phyloP scores from a whole-genome alignment of 2,888 invertebrate genomes.

The Tricholauxania praeusta region DNA sequence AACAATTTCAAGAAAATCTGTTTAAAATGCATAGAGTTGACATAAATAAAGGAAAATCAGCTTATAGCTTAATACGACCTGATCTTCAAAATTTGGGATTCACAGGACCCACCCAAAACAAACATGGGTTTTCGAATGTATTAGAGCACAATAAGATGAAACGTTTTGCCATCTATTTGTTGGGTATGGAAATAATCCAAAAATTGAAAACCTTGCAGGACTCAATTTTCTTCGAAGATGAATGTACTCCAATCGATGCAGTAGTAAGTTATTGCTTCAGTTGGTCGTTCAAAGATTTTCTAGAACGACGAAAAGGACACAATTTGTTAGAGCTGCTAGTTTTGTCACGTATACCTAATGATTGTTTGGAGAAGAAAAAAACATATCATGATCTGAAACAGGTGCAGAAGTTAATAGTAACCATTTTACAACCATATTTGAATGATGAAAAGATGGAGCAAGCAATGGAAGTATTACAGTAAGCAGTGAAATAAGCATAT shows the following conservation, averaged over 20 bases:
- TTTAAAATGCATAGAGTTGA: too few species aligned
- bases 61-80: too few species aligned
- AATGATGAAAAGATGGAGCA: not conserved
- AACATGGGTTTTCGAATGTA: too few species aligned
- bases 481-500: not conserved
- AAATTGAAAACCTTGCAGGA: too few species aligned
- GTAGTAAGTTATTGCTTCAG: not conserved
- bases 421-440: not conserved
- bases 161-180: slow-evolving; percentile 5
- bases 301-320: not conserved
- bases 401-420: not conserved
- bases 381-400: not conserved
- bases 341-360: not conserved
- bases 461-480: slow-evolving; percentile 3
- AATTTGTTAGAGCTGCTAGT: not conserved
- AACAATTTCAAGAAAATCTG: too few species aligned
- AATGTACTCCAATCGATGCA: too few species aligned
- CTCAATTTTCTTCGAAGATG: too few species aligned
- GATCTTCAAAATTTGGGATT: too few species aligned
- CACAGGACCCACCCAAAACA: too few species aligned
- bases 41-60: too few species aligned
- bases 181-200: not conserved
- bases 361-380: slow-evolving; percentile 11
- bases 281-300: slow-evolving; percentile 1
- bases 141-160: too few species aligned